A percentile compares a stretch with the other conserved stretches of the same genome.
Conservation (phyloP, 2,797 vertebrate species). For the Caiman crocodilus region DNA sequence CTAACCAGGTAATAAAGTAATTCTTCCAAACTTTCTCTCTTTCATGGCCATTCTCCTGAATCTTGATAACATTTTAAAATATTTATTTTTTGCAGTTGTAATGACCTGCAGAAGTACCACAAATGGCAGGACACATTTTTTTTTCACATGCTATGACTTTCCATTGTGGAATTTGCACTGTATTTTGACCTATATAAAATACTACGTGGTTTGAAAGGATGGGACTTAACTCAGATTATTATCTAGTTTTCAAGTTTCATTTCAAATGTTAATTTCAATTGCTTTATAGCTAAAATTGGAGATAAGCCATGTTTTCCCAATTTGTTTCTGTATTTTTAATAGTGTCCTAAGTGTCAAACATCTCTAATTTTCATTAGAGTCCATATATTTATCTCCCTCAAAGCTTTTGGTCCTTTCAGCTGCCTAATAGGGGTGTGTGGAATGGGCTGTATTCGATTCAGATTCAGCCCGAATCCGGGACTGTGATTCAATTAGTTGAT, state of each 20-base stretch:
- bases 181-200: fast-evolving
- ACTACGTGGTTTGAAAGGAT: neutral
- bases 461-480: no score
- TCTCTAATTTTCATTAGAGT: neutral
- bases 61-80: constrained; percentile 52
- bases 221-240: neutral
- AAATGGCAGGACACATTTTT: neutral
- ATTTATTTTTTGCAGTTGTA: constrained; percentile 58
- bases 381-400: neutral
- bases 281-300: neutral
- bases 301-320: neutral
- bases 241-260: neutral
- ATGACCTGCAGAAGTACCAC: neutral
- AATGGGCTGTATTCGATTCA: no score
- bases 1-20: constrained; percentile 52
- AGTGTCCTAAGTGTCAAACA: fast-evolving
- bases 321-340: neutral
- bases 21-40: constrained; percentile 34
- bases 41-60: neutral
- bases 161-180: neutral
- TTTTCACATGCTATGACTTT: neutral
- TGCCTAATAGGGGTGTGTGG: no score
- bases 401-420: neutral
- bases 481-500: no score
- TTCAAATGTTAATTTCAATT: neutral